Evolutionary conservation across 2,113 vertebrate species (phyloP).

Genomic region (Cinclus cinclus): DNA sequence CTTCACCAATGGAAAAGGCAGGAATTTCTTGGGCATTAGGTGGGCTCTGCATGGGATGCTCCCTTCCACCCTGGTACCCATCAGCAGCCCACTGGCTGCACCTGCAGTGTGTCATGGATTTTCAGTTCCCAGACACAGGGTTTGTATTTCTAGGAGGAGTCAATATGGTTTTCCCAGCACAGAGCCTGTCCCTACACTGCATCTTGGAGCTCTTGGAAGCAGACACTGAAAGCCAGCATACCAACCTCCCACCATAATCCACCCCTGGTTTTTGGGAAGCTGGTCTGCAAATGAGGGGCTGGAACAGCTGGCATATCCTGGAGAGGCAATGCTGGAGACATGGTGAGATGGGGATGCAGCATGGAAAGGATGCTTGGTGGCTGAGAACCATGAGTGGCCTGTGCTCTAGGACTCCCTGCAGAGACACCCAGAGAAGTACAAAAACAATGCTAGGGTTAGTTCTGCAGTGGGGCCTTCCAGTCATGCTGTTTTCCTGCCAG

Average conservation of each 20-base stretch:
- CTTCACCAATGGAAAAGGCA: not conserved
- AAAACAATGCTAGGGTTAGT: not conserved
- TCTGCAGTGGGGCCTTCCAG: accelerated
- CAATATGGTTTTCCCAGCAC: not conserved
- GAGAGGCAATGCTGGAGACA: not conserved
- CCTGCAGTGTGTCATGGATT: not conserved
- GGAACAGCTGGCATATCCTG: not conserved
- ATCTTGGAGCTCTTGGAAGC: not conserved
- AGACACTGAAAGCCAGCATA: not conserved
- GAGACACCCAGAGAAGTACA: accelerated
- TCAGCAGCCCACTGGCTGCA: not conserved
- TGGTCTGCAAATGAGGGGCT: not conserved
- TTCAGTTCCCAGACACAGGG: accelerated
- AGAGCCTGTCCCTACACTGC: not conserved
- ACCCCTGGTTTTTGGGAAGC: not conserved
- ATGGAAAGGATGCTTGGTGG: not conserved
- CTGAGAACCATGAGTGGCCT: not conserved
- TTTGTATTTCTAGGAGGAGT: not conserved
- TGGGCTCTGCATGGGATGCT: too few species aligned
- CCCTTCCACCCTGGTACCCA: not conserved
- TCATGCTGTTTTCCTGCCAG: not conserved
- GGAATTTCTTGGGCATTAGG: not conserved
- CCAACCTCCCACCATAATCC: not conserved
- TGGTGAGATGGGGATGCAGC: not conserved
- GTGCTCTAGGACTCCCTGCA: not conserved